A percentile compares a stretch with the other conserved stretches of the same genome.
Conservation (phyloP, 1,140 invertebrate species). For the Chrysopa pallens region DNA sequence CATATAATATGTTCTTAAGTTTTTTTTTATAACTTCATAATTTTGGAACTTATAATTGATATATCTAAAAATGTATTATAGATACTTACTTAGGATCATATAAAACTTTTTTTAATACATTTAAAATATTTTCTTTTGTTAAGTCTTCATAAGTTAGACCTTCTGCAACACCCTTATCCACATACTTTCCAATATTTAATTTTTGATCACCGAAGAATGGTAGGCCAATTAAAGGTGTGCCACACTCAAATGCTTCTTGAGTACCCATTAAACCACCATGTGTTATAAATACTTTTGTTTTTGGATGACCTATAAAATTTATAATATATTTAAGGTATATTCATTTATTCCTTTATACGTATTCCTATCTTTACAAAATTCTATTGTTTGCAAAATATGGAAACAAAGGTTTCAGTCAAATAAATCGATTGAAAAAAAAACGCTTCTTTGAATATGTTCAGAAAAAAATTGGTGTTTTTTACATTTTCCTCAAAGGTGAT, state of each 20-base stretch:
- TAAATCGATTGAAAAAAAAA: no score
- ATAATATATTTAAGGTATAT: no score
- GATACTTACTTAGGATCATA: no score
- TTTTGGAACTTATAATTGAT: slow-evolving; percentile 25
- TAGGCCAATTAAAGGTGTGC: slow-evolving; percentile 41
- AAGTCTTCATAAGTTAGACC: slow-evolving; percentile 7
- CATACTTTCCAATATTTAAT: slow-evolving; percentile 8
- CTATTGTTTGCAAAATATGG: background rate
- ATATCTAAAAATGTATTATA: slow-evolving; percentile 12
- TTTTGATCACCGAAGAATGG: slow-evolving; percentile 42
- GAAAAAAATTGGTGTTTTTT: no score
- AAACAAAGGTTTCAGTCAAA: slow-evolving; percentile 25
- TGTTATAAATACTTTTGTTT: slow-evolving; percentile 37
- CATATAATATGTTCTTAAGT: no score
- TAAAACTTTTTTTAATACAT: no score
- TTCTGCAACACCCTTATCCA: slow-evolving; percentile 11
- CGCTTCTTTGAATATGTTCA: no score
- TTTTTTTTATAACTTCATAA: no score
- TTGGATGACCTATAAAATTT: slow-evolving; percentile 18
- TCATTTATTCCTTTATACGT: no score
- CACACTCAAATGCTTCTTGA: slow-evolving; percentile 42
- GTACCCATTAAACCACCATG: slow-evolving; percentile 47
- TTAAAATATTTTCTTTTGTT: slow-evolving; percentile 3
- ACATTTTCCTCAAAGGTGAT: no score
- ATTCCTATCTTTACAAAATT: no score